Conservation (phyloP, 2,888 invertebrate species). For the Melieria picta region DNA sequence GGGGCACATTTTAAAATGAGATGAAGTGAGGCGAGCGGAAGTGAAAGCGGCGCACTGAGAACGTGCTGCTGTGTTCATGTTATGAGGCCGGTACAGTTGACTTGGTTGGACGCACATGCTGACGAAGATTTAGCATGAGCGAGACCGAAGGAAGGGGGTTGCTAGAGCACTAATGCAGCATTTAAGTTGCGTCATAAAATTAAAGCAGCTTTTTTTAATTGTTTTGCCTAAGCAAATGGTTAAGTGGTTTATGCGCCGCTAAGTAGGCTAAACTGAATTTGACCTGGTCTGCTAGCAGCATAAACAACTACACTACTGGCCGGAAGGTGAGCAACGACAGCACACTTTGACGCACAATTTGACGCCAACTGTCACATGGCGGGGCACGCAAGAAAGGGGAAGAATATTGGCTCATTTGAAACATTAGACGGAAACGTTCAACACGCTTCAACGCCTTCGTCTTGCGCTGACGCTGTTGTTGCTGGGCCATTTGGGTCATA, state of each 20-base stretch:
- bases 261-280: no score
- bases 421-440: conserved; percentile 30
- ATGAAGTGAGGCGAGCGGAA: neutral
- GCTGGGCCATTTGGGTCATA: neutral
- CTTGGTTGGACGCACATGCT: neutral
- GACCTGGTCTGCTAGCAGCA: no score
- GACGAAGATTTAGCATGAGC: conserved; percentile 29
- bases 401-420: neutral
- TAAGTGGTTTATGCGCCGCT: no score
- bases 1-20: conserved; percentile 3
- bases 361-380: neutral
- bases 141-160: neutral
- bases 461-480: conserved; percentile 22
- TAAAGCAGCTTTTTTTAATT: neutral
- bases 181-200: conserved; percentile 13
- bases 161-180: neutral
- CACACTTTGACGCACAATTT: no score
- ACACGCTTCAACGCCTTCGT: conserved; percentile 34
- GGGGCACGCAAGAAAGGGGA: neutral
- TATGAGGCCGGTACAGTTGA: no score
- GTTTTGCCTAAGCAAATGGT: no score
- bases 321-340: no score
- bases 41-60: neutral
- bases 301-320: no score
- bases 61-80: neutral